Percentiles rank a stretch among this genome's conserved stretches.
These are phyloP conservation scores for Polypedilum pembai DNA, from an alignment of 1,140 invertebrate genomes.

Conservation along the genomic window DNA sequence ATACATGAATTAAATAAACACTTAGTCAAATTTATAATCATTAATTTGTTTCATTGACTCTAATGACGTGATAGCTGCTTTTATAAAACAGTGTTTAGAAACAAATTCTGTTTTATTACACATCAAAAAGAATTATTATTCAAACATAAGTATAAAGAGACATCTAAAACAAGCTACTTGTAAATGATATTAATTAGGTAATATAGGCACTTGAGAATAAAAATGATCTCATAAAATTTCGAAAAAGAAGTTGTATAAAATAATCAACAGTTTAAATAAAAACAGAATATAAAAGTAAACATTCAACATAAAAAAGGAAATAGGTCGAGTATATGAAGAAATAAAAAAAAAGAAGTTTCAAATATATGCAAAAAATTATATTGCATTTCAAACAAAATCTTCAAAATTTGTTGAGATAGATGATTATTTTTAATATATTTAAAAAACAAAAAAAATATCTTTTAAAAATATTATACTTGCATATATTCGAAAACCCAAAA, in stretches of 20 bases:
- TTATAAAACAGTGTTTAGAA: background rate
- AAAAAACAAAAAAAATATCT: too few relatives aligned
- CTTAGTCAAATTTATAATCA: slow-evolving; percentile 27
- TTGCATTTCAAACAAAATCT: too few relatives aligned
- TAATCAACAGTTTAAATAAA: background rate
- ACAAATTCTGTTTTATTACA: background rate
- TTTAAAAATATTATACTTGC: too few relatives aligned
- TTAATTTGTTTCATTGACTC: slow-evolving; percentile 19
- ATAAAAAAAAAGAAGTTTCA: too few relatives aligned
- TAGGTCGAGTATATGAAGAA: too few relatives aligned
- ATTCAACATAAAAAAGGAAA: background rate
- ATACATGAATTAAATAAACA: background rate
- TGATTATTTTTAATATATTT: too few relatives aligned
- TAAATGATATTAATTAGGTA: slow-evolving; percentile 17
- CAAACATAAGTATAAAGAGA: background rate
- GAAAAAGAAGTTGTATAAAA: background rate
- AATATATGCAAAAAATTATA: too few relatives aligned
- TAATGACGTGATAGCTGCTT: background rate
- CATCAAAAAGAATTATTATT: background rate
- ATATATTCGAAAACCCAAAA: too few relatives aligned
- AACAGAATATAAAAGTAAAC: slow-evolving; percentile 21
- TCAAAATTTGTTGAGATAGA: too few relatives aligned
- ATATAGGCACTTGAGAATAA: background rate
- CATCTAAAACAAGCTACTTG: slow-evolving; percentile 9
- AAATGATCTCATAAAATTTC: background rate